phyloP scores from a whole-genome alignment of 2,888 invertebrate species.

The Xestoiulus laeticollis region DNA sequence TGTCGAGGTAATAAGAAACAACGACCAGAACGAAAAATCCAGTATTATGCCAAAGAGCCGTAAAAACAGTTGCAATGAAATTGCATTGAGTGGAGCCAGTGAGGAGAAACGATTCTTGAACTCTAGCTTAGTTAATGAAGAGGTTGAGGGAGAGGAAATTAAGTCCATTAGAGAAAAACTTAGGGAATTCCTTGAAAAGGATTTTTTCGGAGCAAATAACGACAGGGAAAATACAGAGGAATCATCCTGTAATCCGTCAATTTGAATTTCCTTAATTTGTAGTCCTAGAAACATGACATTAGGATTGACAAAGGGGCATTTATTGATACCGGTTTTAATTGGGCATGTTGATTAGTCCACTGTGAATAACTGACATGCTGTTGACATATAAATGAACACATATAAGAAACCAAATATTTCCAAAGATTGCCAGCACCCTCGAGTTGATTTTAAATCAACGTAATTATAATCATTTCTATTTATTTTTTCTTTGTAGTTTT shows the following conservation, averaged over 20 bases:
- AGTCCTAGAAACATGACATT: not conserved
- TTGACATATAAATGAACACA: not conserved
- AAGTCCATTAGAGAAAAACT: slow-evolving; percentile 8
- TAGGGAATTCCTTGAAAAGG: slow-evolving; percentile 3
- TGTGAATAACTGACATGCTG: not conserved
- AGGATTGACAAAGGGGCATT: not conserved
- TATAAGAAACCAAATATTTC: not conserved
- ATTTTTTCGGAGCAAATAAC: not conserved
- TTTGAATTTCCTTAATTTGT: no score
- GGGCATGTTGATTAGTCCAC: not conserved
- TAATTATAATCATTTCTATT: not conserved
- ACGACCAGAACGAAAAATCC: not conserved
- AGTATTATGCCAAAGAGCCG: not conserved
- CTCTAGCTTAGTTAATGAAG: not conserved
- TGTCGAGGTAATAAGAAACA: slow-evolving; percentile 52
- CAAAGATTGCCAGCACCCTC: not conserved
- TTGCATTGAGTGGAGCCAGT: not conserved
- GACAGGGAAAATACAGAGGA: not conserved
- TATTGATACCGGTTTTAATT: not conserved
- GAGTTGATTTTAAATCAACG: not conserved
- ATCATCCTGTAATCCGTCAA: not conserved
- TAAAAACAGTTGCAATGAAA: slow-evolving; percentile 15
- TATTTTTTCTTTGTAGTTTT: not conserved
- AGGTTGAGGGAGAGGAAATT: not conserved
- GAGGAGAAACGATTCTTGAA: not conserved